Evolutionary conservation across 2,113 vertebrate genomes (phyloP).

Genomic region (Narcine bancroftii): DNA sequence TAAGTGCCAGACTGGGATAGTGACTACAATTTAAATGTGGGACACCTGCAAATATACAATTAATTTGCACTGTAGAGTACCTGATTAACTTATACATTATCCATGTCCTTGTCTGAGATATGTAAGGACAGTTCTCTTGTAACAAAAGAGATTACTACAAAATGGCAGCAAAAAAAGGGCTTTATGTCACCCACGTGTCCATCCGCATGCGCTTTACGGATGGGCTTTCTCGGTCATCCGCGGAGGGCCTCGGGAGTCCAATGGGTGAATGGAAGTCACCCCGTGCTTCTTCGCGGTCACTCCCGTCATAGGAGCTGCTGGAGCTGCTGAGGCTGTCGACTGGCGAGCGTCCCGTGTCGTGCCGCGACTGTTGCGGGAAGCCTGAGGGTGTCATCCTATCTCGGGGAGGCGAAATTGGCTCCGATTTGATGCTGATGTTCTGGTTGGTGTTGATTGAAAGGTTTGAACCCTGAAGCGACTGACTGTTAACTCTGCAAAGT

Average conservation of each 20-base stretch:
- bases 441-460: slow-evolving; percentile 92
- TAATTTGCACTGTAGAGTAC: slow-evolving; percentile 75
- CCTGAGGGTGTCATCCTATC: slow-evolving; percentile 82
- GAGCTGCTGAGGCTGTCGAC: slow-evolving; percentile 97
- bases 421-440: slow-evolving; percentile 92
- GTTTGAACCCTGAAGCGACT: slow-evolving; percentile 93
- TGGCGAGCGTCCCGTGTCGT: slow-evolving; percentile 88
- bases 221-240: slow-evolving; percentile 79
- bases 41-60: slow-evolving; percentile 60
- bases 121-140: slow-evolving; percentile 64
- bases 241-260: slow-evolving; percentile 71
- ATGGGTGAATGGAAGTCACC: slow-evolving; percentile 83
- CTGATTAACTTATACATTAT: slow-evolving; percentile 54
- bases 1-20: slow-evolving; percentile 76
- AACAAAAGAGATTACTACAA: slow-evolving; percentile 44
- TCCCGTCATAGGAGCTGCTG: slow-evolving; percentile 94
- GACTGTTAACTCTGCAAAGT: slow-evolving; percentile 73
- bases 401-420: slow-evolving; percentile 91
- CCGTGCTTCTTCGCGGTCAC: slow-evolving; percentile 85
- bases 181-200: slow-evolving; percentile 97
- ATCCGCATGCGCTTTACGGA: slow-evolving; percentile 95
- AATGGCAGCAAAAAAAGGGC: slow-evolving; percentile 43
- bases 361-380: slow-evolving; percentile 71
- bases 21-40: slow-evolving; percentile 64
- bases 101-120: slow-evolving; percentile 68